Evolutionary conservation across 2,113 vertebrate species (phyloP).

Genomic region (Callopanchax toddi): DNA sequence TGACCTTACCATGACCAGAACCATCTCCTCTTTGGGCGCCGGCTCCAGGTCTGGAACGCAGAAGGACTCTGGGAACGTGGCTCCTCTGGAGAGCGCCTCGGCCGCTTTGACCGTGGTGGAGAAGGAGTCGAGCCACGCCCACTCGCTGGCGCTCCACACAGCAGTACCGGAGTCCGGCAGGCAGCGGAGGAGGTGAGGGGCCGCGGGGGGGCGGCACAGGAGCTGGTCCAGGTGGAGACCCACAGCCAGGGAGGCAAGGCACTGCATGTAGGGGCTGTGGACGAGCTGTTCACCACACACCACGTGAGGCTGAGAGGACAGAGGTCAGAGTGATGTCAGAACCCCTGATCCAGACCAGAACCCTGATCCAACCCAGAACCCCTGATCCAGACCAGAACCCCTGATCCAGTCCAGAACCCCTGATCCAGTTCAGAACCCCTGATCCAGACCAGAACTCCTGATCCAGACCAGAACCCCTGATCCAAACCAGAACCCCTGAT

Average conservation of each 20-base stretch:
- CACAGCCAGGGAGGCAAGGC: conserved; percentile 92
- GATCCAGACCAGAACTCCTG: too few species aligned
- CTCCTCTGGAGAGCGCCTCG: conserved; percentile 90
- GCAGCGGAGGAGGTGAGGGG: conserved; percentile 85
- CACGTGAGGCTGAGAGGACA: conserved; percentile 86
- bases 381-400: too few species aligned
- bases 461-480: not conserved
- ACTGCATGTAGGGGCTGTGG: conserved; percentile 98
- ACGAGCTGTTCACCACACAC: conserved; percentile 97
- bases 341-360: too few species aligned
- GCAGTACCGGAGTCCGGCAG: conserved; percentile 79
- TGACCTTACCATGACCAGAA: conserved; percentile 90
- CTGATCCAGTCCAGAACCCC: conserved; percentile 83
- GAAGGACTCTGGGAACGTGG: conserved; percentile 91
- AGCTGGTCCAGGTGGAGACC: conserved; percentile 93
- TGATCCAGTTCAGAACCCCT: too few species aligned
- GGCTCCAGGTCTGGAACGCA: conserved; percentile 93
- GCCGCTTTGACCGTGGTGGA: conserved; percentile 96
- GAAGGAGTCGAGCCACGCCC: conserved; percentile 97
- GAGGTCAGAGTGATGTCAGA: too few species aligned
- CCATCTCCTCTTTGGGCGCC: conserved; percentile 90
- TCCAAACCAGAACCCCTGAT: too few species aligned
- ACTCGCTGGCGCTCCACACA: conserved; percentile 89
- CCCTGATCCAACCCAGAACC: too few species aligned
- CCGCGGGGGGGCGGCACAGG: conserved; percentile 86